Conservation (phyloP, 2,888 invertebrate genomes). For the Rhyacophila evoluta region DNA sequence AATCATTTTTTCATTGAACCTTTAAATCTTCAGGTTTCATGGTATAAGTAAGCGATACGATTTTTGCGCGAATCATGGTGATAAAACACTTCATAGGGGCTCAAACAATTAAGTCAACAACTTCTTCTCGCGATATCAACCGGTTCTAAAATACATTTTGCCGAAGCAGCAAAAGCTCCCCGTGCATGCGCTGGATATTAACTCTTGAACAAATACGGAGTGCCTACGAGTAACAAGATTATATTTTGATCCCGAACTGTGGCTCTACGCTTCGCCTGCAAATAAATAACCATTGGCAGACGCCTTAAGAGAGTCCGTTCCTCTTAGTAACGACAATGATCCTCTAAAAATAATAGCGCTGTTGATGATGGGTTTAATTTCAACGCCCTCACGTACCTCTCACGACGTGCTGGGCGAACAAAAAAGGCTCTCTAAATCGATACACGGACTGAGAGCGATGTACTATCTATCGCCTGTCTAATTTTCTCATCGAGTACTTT, state of each 20-base stretch:
- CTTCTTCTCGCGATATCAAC: neutral
- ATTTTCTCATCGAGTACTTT: no score
- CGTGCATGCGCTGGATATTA: slow-evolving; percentile 13
- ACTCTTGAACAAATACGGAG: slow-evolving; percentile 13
- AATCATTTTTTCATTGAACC: no score
- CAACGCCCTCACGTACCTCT: slow-evolving; percentile 30
- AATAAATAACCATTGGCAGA: slow-evolving; percentile 28
- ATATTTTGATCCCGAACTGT: neutral
- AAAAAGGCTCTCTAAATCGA: slow-evolving; percentile 4
- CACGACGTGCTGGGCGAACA: slow-evolving; percentile 27
- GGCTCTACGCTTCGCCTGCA: neutral
- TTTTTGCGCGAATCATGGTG: no score
- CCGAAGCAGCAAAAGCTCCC: neutral
- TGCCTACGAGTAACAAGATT: slow-evolving; percentile 19
- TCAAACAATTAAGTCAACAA: slow-evolving; percentile 4
- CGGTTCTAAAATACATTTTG: neutral
- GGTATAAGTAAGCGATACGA: no score
- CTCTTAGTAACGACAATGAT: slow-evolving; percentile 33
- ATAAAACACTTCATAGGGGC: neutral
- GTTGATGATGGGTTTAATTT: slow-evolving; percentile 38
- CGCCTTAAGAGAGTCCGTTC: slow-evolving; percentile 11
- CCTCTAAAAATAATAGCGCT: slow-evolving; percentile 33
- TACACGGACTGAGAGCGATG: slow-evolving; percentile 7
- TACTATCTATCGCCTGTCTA: neutral
- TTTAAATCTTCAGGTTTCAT: no score